Evolutionary conservation across 1,140 invertebrate species (phyloP).

Genomic region (Dreissena polymorpha): DNA sequence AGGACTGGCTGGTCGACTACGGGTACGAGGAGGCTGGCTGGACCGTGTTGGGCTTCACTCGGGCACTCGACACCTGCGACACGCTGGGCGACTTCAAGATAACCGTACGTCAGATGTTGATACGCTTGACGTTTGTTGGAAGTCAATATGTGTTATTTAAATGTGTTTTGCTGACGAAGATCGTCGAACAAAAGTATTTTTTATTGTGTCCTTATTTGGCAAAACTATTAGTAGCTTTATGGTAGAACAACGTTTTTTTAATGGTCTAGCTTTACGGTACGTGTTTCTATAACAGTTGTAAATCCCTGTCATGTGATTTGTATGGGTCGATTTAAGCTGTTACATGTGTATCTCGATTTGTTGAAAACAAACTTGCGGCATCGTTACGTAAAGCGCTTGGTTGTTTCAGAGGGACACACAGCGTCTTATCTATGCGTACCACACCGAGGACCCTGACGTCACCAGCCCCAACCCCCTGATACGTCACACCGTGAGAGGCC

Average conservation of each 20-base stretch:
- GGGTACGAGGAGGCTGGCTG: slow-evolving; percentile 40
- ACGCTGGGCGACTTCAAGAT: slow-evolving; percentile 25
- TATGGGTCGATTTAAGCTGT: not conserved
- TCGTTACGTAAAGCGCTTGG: not conserved
- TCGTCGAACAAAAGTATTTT: too few species aligned
- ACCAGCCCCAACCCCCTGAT: not conserved
- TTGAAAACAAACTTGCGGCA: not conserved
- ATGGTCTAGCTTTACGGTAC: too few species aligned
- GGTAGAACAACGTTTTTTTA: too few species aligned
- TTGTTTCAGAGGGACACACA: slow-evolving; percentile 32
- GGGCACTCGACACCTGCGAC: slow-evolving; percentile 45
- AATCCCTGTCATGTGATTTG: not conserved
- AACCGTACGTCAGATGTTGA: slow-evolving; percentile 13
- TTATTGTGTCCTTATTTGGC: too few species aligned
- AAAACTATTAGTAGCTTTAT: too few species aligned
- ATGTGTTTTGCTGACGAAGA: too few species aligned
- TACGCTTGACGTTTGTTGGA: too few species aligned
- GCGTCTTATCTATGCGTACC: slow-evolving; percentile 23
- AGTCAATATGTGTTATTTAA: too few species aligned
- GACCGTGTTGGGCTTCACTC: slow-evolving; percentile 34
- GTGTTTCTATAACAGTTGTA: too few species aligned
- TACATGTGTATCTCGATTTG: not conserved
- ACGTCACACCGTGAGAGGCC: not conserved
- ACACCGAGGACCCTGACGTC: slow-evolving; percentile 1
- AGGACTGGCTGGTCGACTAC: slow-evolving; percentile 35